A percentile compares a stretch with the other conserved stretches of the same genome.
Evolutionary conservation across 2,888 invertebrate species (phyloP).

Genomic region (Tachina lurida): DNA sequence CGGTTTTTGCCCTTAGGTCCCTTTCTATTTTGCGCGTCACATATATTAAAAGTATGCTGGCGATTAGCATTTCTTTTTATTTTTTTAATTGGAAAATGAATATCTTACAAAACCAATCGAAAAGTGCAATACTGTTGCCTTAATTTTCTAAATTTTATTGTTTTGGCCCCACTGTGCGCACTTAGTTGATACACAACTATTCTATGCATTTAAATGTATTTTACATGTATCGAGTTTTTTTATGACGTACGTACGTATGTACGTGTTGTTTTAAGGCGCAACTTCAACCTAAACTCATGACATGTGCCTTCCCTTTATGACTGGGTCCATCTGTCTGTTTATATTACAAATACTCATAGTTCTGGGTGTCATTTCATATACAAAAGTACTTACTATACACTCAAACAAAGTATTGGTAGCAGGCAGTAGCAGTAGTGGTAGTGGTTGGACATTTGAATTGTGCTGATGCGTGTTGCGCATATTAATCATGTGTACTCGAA

Average conservation of each 20-base stretch:
- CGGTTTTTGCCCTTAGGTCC: too few species aligned
- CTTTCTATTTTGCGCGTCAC: too few species aligned
- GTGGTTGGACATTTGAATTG: conserved; percentile 49
- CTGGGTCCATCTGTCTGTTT: background rate
- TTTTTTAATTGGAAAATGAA: too few species aligned
- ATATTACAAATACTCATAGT: background rate
- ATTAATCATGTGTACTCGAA: conserved; percentile 53
- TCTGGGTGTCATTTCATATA: background rate
- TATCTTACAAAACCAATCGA: too few species aligned
- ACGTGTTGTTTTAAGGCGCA: conserved; percentile 48
- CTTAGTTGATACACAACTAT: background rate
- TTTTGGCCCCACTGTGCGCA: conserved; percentile 11
- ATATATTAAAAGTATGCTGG: too few species aligned
- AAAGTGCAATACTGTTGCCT: background rate
- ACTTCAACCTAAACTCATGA: conserved; percentile 48
- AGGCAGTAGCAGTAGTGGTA: too few species aligned
- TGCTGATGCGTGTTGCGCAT: conserved; percentile 63
- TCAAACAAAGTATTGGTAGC: conserved; percentile 10
- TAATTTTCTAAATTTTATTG: background rate
- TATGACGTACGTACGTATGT: too few species aligned
- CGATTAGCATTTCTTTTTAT: too few species aligned
- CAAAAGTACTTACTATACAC: background rate
- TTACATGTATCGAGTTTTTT: conserved; percentile 24
- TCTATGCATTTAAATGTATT: conserved; percentile 48
- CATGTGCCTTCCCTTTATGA: conserved; percentile 23